phyloP scores from a whole-genome alignment of 2,797 vertebrate species.

The Podarcis siculus region DNA sequence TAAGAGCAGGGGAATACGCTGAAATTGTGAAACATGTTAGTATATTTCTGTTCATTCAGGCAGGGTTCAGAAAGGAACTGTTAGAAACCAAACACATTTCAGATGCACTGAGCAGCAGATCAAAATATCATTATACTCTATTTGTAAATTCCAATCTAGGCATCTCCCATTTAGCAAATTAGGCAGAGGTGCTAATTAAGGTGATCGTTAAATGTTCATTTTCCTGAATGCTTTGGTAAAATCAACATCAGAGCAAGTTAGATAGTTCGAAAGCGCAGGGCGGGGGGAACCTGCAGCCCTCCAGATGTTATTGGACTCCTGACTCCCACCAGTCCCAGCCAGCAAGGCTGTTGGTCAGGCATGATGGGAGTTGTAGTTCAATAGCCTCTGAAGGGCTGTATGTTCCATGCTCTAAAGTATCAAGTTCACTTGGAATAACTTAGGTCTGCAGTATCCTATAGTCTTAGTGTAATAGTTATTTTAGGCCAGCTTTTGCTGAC shows the following conservation, averaged over 20 bases:
- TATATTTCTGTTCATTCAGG: not conserved
- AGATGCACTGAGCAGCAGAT: not conserved
- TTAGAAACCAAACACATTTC: not conserved
- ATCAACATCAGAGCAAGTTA: not conserved
- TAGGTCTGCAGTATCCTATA: too few species aligned
- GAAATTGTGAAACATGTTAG: not conserved
- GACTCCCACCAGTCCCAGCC: too few species aligned
- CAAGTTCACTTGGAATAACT: not conserved
- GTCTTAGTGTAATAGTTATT: not conserved
- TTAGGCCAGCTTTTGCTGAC: not conserved
- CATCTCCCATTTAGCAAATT: not conserved
- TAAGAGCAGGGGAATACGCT: not conserved
- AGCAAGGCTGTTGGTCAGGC: too few species aligned
- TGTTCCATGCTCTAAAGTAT: too few species aligned
- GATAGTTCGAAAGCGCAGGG: too few species aligned
- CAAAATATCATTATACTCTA: not conserved
- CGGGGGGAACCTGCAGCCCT: too few species aligned
- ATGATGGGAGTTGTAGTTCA: too few species aligned
- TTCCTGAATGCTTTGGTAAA: not conserved
- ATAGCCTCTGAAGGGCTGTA: too few species aligned
- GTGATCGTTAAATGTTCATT: conserved; percentile 4
- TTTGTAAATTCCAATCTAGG: conserved; percentile 1
- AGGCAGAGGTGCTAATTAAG: conserved; percentile 10
- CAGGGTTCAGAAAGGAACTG: not conserved
- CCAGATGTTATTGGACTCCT: too few species aligned